Evolutionary conservation across 2,113 vertebrate genomes (phyloP).

Genomic region (Nannospalax galili): DNA sequence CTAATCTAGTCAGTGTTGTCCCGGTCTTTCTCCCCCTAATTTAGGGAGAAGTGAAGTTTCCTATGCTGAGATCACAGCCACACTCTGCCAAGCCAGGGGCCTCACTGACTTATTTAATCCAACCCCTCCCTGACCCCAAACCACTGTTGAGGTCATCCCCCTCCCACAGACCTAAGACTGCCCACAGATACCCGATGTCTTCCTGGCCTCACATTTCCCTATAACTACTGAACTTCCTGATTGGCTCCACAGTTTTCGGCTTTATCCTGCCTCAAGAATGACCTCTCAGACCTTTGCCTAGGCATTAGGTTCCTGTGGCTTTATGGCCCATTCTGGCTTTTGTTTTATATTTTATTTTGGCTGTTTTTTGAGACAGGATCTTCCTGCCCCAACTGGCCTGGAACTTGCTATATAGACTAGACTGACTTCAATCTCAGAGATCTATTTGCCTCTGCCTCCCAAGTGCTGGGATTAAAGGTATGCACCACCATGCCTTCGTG

Average conservation of each 20-base stretch:
- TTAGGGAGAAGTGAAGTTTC: not conserved
- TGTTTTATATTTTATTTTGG: no score
- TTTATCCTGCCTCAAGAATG: not conserved
- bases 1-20: not conserved
- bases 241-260: not conserved
- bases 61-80: not conserved
- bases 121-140: not conserved
- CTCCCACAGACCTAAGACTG: not conserved
- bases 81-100: no score
- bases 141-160: not conserved
- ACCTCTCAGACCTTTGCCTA: not conserved
- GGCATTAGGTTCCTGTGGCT: not conserved
- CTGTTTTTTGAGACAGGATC: no score
- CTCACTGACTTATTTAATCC: slow-evolving; percentile 8
- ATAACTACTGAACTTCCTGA: not conserved
- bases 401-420: no score
- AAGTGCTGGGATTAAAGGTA: no score
- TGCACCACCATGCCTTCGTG: no score
- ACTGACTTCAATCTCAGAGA: no score
- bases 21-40: not conserved
- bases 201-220: not conserved
- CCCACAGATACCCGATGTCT: not conserved
- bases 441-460: no score
- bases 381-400: no score
- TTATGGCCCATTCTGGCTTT: not conserved